Evolutionary conservation across 2,888 invertebrate species (phyloP).

Genomic region (Petrolisthes manimaculis): DNA sequence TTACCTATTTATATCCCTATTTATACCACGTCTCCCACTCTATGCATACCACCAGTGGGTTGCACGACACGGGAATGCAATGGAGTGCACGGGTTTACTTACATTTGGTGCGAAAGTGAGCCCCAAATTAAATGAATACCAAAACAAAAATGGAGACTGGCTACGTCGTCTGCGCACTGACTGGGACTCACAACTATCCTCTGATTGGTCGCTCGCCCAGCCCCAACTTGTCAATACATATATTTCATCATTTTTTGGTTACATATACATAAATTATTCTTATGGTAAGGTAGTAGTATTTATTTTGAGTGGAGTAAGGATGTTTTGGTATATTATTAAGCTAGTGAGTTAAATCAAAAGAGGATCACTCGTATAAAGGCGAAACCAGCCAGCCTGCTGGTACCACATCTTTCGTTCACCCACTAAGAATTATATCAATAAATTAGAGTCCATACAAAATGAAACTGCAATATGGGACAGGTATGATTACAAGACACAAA

Average conservation of each 20-base stretch:
- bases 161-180: slow-evolving; percentile 42
- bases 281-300: too few relatives aligned
- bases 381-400: too few relatives aligned
- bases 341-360: too few relatives aligned
- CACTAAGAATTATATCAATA: too few relatives aligned
- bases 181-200: slow-evolving; percentile 22
- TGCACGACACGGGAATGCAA: neutral
- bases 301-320: too few relatives aligned
- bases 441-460: too few relatives aligned
- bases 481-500: too few relatives aligned
- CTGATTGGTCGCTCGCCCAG: slow-evolving; percentile 31
- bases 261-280: too few relatives aligned
- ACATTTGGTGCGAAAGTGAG: slow-evolving; percentile 47
- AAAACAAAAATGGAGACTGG: slow-evolving; percentile 49
- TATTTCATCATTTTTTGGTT: slow-evolving; percentile 9
- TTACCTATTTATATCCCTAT: neutral
- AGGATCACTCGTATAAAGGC: too few relatives aligned
- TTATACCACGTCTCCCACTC: neutral
- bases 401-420: too few relatives aligned
- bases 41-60: neutral
- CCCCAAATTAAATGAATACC: slow-evolving; percentile 42
- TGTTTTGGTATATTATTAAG: too few relatives aligned
- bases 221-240: slow-evolving; percentile 34
- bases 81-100: slow-evolving; percentile 26
- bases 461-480: too few relatives aligned